These are phyloP conservation scores for Elephantulus edwardii DNA, from an alignment of 2,113 vertebrate species.

Conservation along the genomic window DNA sequence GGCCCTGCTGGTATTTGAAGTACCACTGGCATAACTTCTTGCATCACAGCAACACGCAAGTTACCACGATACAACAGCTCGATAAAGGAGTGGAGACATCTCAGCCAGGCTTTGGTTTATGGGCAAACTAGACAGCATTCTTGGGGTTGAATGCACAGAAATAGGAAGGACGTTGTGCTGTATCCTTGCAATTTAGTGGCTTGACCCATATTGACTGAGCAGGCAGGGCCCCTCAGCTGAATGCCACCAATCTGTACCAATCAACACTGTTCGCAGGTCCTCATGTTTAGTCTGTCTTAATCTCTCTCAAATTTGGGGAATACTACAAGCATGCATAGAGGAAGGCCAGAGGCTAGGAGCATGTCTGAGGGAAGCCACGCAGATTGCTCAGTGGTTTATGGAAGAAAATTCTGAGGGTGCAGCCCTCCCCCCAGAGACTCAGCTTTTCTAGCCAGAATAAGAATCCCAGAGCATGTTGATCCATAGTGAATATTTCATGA, in stretches of 20 bases:
- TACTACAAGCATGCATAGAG: neutral
- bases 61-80: too few relatives aligned
- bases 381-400: neutral
- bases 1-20: too few relatives aligned
- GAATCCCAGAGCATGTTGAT: neutral
- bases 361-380: neutral
- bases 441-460: neutral
- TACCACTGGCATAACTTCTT: too few relatives aligned
- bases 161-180: neutral
- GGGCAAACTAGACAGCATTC: neutral
- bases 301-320: neutral
- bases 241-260: neutral
- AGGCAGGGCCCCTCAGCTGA: neutral
- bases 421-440: neutral
- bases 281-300: neutral
- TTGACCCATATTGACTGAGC: neutral
- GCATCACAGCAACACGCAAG: too few relatives aligned
- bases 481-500: neutral
- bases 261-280: neutral
- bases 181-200: neutral
- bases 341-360: neutral
- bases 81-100: too few relatives aligned
- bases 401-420: neutral
- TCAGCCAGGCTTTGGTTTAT: conserved; percentile 17
- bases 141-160: neutral